Conservation (phyloP, 2,797 vertebrate genomes). For the Austrolebias charrua region DNA sequence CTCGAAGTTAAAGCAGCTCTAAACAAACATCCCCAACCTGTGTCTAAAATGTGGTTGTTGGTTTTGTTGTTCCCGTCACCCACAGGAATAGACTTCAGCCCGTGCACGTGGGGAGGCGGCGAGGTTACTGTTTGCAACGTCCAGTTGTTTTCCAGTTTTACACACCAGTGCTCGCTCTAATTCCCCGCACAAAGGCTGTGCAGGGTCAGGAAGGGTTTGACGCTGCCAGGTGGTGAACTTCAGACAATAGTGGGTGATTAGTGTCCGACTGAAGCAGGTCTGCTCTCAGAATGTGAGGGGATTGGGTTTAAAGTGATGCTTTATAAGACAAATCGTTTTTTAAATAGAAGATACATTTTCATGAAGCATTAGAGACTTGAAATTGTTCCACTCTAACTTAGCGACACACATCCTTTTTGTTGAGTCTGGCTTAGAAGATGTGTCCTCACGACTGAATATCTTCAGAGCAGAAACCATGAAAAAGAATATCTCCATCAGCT, state of each 20-base stretch:
- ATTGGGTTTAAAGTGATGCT: too few relatives aligned
- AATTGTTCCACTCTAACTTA: too few relatives aligned
- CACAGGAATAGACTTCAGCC: constrained; percentile 64
- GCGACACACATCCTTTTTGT: too few relatives aligned
- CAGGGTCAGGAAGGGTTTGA: constrained; percentile 16
- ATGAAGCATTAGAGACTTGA: too few relatives aligned
- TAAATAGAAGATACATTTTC: too few relatives aligned
- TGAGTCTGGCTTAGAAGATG: too few relatives aligned
- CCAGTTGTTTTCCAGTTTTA: constrained; percentile 72
- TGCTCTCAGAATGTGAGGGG: too few relatives aligned
- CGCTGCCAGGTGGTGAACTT: constrained; percentile 14
- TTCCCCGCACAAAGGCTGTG: constrained; percentile 28
- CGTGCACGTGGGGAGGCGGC: constrained; percentile 56
- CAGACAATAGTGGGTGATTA: background rate
- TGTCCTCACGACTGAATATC: too few relatives aligned
- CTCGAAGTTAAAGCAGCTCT: constrained; percentile 31
- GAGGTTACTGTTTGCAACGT: constrained; percentile 52
- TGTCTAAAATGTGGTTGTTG: constrained; percentile 44
- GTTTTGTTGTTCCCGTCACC: constrained; percentile 44
- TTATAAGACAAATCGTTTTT: too few relatives aligned
- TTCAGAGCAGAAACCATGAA: too few relatives aligned
- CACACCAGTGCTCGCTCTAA: constrained; percentile 51
- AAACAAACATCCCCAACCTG: constrained; percentile 26
- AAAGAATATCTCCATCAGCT: too few relatives aligned
- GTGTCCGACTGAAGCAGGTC: too few relatives aligned